Conservation (phyloP, 92 coral and sea anemone genomes). For the Hydrozoanthus gracilis region DNA sequence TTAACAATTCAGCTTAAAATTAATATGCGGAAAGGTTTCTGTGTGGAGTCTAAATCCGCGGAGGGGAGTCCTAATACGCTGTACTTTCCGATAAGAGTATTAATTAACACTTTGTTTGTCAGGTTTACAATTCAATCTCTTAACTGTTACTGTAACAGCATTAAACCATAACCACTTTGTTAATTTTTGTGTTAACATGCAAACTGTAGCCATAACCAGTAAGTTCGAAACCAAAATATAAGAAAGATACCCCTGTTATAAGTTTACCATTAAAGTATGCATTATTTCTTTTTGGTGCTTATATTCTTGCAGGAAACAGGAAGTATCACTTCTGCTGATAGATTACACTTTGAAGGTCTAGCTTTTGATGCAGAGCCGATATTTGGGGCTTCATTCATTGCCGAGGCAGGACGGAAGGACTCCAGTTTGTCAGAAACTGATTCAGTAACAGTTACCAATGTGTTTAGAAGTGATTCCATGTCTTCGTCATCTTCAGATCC, state of each 20-base stretch:
- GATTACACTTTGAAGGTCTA: not conserved
- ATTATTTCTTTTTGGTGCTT: not conserved
- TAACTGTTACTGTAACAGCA: no score
- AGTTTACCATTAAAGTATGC: no score
- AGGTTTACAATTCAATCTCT: no score
- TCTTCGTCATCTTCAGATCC: constrained; percentile 77
- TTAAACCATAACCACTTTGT: no score
- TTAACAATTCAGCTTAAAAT: no score
- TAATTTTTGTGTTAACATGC: no score
- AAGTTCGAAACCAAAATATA: not conserved
- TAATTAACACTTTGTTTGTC: no score
- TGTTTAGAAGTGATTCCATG: constrained; percentile 74
- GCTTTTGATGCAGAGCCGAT: constrained; percentile 63
- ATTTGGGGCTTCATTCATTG: constrained; percentile 74
- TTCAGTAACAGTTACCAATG: constrained; percentile 69
- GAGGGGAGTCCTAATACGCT: no score
- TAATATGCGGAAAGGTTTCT: no score
- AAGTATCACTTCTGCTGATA: constrained; percentile 22
- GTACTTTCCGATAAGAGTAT: no score
- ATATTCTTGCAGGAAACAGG: constrained; percentile 3
- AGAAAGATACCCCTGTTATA: not conserved
- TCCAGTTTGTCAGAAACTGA: constrained; percentile 66
- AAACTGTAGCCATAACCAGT: not conserved
- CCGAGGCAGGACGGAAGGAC: constrained; percentile 50
- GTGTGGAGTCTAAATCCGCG: no score